Percentiles rank a stretch among this genome's conserved stretches.
Conservation (phyloP, 2,113 vertebrate genomes). For the Eublepharis macularius region DNA sequence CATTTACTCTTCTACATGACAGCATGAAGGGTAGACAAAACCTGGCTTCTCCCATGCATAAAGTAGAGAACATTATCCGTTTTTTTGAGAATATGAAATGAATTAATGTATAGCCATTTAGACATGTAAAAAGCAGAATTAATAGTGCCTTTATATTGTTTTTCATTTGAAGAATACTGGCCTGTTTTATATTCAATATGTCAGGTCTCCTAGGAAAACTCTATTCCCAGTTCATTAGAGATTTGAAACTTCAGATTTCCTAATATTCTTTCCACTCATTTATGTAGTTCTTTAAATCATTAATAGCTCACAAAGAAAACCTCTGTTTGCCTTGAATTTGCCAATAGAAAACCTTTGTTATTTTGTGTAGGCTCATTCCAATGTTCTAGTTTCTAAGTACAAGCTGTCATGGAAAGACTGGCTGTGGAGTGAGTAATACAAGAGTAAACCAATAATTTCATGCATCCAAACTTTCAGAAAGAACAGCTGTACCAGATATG, state of each 20-base stretch:
- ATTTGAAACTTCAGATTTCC: background rate
- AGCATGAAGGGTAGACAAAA: background rate
- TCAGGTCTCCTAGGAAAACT: background rate
- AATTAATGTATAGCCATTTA: background rate
- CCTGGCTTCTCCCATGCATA: background rate
- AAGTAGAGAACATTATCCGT: background rate
- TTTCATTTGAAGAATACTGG: constrained; percentile 1
- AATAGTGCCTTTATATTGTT: background rate
- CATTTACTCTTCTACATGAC: background rate
- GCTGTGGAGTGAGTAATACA: background rate
- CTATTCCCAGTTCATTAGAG: background rate
- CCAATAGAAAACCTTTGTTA: background rate
- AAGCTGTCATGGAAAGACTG: background rate
- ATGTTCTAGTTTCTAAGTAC: background rate
- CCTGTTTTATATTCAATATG: background rate
- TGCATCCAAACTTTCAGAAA: background rate
- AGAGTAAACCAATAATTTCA: background rate
- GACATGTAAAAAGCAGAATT: background rate
- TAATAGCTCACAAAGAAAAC: background rate
- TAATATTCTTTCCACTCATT: background rate
- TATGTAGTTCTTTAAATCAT: constrained; percentile 4
- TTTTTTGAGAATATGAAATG: background rate
- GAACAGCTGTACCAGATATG: background rate
- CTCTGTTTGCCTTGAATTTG: background rate
- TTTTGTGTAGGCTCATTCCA: background rate